Evolutionary conservation across 1,140 invertebrate species (phyloP), one percentile per base, ranked within the genome.

Genomic region (Drosophila rhopaloa): DNA sequence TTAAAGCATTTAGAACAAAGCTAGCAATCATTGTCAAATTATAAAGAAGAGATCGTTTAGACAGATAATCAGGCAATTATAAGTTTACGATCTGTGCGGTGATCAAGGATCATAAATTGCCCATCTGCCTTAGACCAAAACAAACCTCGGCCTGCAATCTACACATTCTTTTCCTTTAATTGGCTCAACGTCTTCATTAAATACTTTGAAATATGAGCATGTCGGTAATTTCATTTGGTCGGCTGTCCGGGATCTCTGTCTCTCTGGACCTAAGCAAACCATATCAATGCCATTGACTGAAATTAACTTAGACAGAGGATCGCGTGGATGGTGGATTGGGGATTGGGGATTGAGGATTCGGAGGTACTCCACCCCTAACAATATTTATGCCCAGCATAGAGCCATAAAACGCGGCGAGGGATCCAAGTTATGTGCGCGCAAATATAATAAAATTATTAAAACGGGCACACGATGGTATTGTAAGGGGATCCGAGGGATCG

Each of bases 401-500:
- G 48, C 68, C 76, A 76, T 86, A 85, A 84, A 79, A 78, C 44
- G 61, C 51, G 43, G 6, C 32, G 40, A 76, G 61, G 63, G 66
- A 73, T 44, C 60, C 67, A 71, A 85, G 74, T 86, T 88, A 88
- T 82, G 76, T 79, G 79, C 72, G 75, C 46, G 79, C 83, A 75
- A 88, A 82, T 86, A 88, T 85, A 85, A 88, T 82, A 86, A 86
- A 86, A 86, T 88, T 88, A 82, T 86, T 74, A 86, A 88, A 82
- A 76, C 79, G 65, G 66, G 75, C 63, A 62, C 38, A 75, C 47
- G 56, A 58, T 29, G 27, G 47, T 53, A 55, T 78, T 76, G 79
- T 82, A 88, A 86, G 76, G 74, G 71, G 83, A 86, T 86, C 46
- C 51, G 44, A 47, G 46, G 43, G 59, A 75, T 60, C 48, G 41